A percentile compares a stretch with the other conserved stretches of the same genome.
Conservation (phyloP, 64 coral and sea anemone genomes). For the Pachyseris speciosa region DNA sequence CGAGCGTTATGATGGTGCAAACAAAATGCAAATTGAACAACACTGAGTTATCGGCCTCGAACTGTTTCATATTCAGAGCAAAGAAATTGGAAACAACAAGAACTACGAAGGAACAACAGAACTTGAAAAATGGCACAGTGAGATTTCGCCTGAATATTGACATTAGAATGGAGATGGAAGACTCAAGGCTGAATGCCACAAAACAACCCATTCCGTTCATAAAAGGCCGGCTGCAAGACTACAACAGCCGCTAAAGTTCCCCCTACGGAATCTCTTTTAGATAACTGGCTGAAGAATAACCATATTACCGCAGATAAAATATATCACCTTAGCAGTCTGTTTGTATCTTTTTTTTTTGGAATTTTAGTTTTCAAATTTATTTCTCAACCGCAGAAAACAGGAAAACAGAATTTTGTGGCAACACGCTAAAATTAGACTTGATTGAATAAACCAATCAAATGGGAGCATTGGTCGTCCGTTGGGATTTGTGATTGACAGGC, state of each 20-base stretch:
- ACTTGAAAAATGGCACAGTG: slow-evolving; percentile 11
- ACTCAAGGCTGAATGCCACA: neutral
- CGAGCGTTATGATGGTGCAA: neutral
- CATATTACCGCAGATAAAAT: neutral
- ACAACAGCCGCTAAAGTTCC: neutral
- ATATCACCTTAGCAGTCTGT: neutral
- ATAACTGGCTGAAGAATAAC: slow-evolving; percentile 24
- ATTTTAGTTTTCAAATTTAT: slow-evolving; percentile 3
- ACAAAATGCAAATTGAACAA: slow-evolving; percentile 7
- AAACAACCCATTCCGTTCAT: no score
- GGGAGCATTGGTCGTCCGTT: neutral
- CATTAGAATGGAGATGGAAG: neutral
- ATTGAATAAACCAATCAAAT: neutral
- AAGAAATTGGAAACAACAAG: slow-evolving; percentile 10
- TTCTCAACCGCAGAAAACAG: neutral
- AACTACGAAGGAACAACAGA: neutral
- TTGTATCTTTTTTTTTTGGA: neutral
- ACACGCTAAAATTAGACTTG: neutral
- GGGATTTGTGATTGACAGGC: neutral
- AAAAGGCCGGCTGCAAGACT: slow-evolving; percentile 3
- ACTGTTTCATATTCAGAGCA: neutral
- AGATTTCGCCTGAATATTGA: slow-evolving; percentile 16
- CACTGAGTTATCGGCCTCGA: neutral
- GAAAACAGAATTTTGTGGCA: neutral
- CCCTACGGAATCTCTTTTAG: slow-evolving; percentile 7